These are phyloP conservation scores for Lasioglossum pauxillum DNA, from an alignment of 2,888 invertebrate species.

Conservation along the genomic window DNA sequence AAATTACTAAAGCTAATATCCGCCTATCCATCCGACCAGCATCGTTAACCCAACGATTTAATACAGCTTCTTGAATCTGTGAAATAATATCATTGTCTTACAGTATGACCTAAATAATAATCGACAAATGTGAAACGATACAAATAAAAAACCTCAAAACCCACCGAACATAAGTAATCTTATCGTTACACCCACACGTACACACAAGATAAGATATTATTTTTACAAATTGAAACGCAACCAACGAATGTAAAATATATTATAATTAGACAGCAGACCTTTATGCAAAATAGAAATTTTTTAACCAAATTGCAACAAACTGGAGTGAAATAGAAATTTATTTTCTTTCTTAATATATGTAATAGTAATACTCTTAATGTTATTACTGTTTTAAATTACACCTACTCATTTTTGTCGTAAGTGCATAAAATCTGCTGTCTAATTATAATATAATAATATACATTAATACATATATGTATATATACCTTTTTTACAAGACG, in stretches of 20 bases:
- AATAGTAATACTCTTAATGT: no score
- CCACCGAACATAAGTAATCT: background rate
- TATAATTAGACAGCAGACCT: background rate
- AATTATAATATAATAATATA: background rate
- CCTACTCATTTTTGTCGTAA: no score
- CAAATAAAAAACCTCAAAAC: background rate
- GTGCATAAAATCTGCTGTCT: no score
- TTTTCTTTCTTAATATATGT: no score
- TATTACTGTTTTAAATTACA: no score
- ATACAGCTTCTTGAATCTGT: slow-evolving; percentile 98
- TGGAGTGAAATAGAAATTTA: no score
- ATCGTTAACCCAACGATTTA: slow-evolving; percentile 98
- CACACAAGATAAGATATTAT: slow-evolving; percentile 61
- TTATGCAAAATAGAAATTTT: no score
- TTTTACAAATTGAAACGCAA: background rate
- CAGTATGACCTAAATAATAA: background rate
- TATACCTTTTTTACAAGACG: slow-evolving; percentile 97
- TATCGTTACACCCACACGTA: background rate
- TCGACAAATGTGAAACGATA: background rate
- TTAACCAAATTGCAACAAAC: no score
- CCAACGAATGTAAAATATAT: background rate
- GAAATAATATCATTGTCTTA: slow-evolving; percentile 50
- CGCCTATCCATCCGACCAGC: slow-evolving; percentile 98
- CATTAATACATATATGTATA: slow-evolving; percentile 59
- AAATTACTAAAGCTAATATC: slow-evolving; percentile 95